Evolutionary conservation across 2,113 vertebrate genomes (phyloP), one percentile per base, ranked within the genome.

Genomic region (Phocoena sinus): DNA sequence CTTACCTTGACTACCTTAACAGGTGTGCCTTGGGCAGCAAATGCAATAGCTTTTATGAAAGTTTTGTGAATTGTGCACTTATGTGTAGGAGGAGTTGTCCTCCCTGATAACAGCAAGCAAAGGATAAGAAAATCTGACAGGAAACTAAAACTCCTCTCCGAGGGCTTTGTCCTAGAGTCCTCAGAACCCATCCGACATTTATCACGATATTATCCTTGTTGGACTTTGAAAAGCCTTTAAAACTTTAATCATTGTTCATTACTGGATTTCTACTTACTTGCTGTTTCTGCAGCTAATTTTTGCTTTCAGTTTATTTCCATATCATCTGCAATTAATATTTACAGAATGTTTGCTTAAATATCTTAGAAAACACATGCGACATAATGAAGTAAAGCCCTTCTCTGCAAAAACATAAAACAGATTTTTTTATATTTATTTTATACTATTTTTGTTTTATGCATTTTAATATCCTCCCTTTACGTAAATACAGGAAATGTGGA

Each of bases 211-310:
- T 85, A 33, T 70, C 10, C 23, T 79, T 47, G 9, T 15, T 92
- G 80, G 73, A 33, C 70, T 62, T 81, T 47, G 8, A 86, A 91
- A 85, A n/a, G 28, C 58, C 56, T 74, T 68, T 83, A 41, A 53
- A 93, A 53, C 47, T 65, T 36, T 94, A 44, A 80, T 90, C 53
- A 38, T 60, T 85, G 20, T n/a, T 79, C 44, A 47, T 50, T 90
- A 68, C 56, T 76, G 31, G 60, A 53, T 92, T 93, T 97, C 58
- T 74, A 47, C 15, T 80, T 94, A 79, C 88, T 56, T 96, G 50
- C 67, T 87, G 14, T 62, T 88, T 95, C 79, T 65, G 21, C 33
- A 60, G 89, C 62, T 95, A 60, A 71, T 63, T 97, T 89, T 93
- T 91, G 36, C 65, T 73, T 53, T 77, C 31, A 11, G 8, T 76